Evolutionary conservation across 23 tunicate genomes (phyloP).

Genomic region (Styela plicata): DNA sequence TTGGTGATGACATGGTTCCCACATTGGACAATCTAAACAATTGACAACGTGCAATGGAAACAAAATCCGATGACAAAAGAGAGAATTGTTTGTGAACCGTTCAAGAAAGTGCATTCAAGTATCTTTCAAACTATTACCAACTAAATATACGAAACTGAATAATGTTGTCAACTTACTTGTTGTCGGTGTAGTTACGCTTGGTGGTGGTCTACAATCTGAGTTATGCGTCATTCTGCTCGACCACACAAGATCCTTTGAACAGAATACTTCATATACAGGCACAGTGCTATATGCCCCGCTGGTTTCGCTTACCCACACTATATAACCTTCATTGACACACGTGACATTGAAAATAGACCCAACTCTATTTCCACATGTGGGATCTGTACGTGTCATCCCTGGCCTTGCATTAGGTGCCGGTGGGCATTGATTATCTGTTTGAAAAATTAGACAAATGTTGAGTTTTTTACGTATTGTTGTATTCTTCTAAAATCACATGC

Average conservation of each 20-base stretch:
- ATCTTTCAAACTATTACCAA: no score
- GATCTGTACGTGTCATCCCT: background rate
- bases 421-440: conserved; percentile 26
- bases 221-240: background rate
- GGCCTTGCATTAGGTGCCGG: conserved; percentile 18
- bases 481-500: background rate
- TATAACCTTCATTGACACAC: conserved; percentile 14
- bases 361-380: conserved; percentile 19
- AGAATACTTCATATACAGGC: conserved; percentile 11
- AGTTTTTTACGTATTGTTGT: background rate
- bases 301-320: conserved; percentile 6
- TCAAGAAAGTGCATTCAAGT: background rate
- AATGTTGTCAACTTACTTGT: background rate
- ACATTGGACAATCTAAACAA: no score
- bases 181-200: background rate
- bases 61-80: no score
- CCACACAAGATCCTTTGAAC: conserved; percentile 24
- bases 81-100: no score
- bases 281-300: background rate
- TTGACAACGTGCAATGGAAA: no score
- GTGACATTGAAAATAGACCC: conserved; percentile 24
- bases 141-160: no score
- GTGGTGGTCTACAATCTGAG: conserved; percentile 21
- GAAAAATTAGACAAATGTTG: background rate
- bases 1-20: no score